A percentile compares a stretch with the other conserved stretches of the same genome.
Conservation (phyloP, 2,113 vertebrate genomes). For the Campylomormyrus numenius region DNA sequence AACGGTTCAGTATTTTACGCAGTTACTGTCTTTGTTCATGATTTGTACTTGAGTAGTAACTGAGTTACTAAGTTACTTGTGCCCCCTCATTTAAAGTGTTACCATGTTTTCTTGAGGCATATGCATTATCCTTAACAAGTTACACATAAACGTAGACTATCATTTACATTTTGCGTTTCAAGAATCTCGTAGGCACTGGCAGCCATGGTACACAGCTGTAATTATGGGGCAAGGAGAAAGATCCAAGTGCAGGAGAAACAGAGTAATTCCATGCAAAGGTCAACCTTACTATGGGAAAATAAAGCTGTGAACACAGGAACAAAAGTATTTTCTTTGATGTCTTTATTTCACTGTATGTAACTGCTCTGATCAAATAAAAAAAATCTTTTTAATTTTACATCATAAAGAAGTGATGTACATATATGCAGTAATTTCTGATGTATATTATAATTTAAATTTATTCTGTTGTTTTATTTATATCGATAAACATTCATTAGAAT, state of each 20-base stretch:
- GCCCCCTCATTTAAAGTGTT: neutral
- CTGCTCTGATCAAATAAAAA: neutral
- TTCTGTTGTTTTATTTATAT: neutral
- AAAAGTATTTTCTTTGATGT: neutral
- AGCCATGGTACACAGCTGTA: neutral
- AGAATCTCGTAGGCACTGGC: neutral
- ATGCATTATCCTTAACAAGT: neutral
- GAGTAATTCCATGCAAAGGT: neutral
- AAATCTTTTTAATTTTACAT: neutral
- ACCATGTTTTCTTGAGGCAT: neutral
- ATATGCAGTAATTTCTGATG: neutral
- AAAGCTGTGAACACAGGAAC: neutral
- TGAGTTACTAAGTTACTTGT: neutral
- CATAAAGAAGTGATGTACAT: neutral
- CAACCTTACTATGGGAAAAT: neutral
- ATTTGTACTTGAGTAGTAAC: neutral
- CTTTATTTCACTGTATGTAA: neutral
- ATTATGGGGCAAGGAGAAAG: neutral
- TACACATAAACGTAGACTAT: neutral
- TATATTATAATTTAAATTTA: neutral
- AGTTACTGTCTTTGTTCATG: neutral
- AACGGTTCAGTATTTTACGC: neutral
- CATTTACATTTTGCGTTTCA: neutral
- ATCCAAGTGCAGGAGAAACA: neutral
- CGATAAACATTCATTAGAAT: neutral